A percentile compares a stretch with the other conserved stretches of the same genome.
Evolutionary conservation across 2,113 vertebrate species (phyloP).

Genomic region (Esox niger): DNA sequence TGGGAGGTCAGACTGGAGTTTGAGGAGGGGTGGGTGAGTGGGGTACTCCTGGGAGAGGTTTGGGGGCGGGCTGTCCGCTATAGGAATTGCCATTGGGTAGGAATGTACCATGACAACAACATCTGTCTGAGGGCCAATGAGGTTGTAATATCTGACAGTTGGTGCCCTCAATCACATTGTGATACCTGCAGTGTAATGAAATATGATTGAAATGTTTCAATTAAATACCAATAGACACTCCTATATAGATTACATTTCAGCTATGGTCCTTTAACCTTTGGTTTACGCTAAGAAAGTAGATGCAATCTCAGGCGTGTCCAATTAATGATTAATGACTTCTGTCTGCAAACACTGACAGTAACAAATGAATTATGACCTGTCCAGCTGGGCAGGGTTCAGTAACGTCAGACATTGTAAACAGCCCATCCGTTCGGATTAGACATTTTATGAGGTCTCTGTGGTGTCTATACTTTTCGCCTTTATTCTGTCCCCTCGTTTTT

Average conservation of each 20-base stretch:
- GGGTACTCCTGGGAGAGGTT: constrained; percentile 13
- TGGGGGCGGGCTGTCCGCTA: background rate
- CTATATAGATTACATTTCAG: background rate
- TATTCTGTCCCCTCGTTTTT: too few relatives aligned
- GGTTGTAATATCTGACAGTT: constrained; percentile 4
- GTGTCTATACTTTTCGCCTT: too few relatives aligned
- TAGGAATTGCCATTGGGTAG: constrained; percentile 36
- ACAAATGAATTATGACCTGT: constrained; percentile 34
- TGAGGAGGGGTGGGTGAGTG: background rate
- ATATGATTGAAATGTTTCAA: background rate
- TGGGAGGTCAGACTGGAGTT: constrained; percentile 41
- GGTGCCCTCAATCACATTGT: background rate
- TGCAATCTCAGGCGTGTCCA: constrained; percentile 25
- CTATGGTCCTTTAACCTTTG: background rate
- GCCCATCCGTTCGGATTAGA: background rate
- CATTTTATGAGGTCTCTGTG: too few relatives aligned
- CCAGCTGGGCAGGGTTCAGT: constrained; percentile 14
- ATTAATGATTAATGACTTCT: constrained; percentile 34
- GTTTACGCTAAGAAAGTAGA: constrained; percentile 34
- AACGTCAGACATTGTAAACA: background rate
- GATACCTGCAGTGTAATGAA: background rate
- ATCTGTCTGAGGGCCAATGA: constrained; percentile 44
- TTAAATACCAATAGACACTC: background rate
- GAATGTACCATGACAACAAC: constrained; percentile 55
- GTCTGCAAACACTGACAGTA: constrained; percentile 34